Base-by-base conservation (phyloP, 2,797 vertebrate genomes). In the Argentina silus region DNA sequence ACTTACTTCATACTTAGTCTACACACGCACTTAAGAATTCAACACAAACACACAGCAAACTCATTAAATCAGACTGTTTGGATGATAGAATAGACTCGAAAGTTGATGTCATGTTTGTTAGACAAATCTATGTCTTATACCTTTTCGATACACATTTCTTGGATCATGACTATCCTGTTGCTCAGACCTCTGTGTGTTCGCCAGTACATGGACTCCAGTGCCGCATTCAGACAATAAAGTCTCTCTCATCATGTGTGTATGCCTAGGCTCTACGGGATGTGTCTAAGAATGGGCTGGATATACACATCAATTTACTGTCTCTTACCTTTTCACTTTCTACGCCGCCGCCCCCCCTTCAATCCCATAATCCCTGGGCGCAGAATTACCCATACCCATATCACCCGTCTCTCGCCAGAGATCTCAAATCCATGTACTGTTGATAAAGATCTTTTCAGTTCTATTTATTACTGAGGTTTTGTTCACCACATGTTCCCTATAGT, bases 181-280 rank as follows among this genome's bases (percentile, higher is more conserved):
- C 84, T 89, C 88, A 84, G 89, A 81, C 83, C 14, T 4, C 79
- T 83, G 42, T 19, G 43, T 23, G 17, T 59, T 27, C 2, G 15
- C 17, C 7, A 10, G 17, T 43, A 19, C 14, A 48, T 17, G 63
- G 21, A 45, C 21, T 50, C 17, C 15, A 7, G 45, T 66, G n/a
- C 86, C 84, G 86, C 86, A 83, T 75, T 70, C 82, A 90, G 83
- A 88, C 73, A 83, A 85, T 59, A 62, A 80, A 77, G 78, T 84
- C 83, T 81, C 77, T 84, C 81, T 86, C 84, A 74, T 83, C 85
- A 76, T 84, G 81, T 87, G 89, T 89, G 85, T 86, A 77, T 82
- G 82, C 65, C 36, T 70, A 53, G 74, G 82, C 82, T 88, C 84
- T 80, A 75, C 80, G 81, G 74, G 82, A 85, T 77, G 78, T 76